Evolutionary conservation across 2,797 vertebrate species (phyloP), one percentile per base, ranked within the genome.

Genomic region (Gymnothorax reevesii): DNA sequence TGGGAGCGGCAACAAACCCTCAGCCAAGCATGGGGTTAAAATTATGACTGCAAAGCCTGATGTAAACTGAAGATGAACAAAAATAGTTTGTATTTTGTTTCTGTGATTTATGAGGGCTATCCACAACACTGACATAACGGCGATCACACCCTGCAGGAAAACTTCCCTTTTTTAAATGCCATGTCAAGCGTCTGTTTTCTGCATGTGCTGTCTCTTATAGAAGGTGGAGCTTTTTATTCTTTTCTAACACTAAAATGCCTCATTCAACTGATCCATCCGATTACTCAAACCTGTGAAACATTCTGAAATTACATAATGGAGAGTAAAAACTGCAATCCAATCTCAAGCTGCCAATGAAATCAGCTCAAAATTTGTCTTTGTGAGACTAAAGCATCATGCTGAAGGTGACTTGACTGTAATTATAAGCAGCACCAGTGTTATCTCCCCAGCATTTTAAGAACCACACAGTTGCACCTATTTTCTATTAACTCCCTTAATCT

Each of bases 41-140:
- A 42, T 42, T 64, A 49, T 69, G 42, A 71, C 13, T 49, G 52
- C 57, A 55, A 73, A 57, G 17, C 52, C 22, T 73, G 27, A 73
- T 20, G 52, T 64, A 52, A 71, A 8, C 83, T 59, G n/a, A 83
- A 33, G 55, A 62, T 22, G 42, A 25, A 73, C 69, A 73, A 73
- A 42, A 73, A 66, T 66, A 66, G 62, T 5, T n/a, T n/a, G 62
- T 66, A 66, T 66, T 66, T 66, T 66, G 62, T 66, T 66, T 66
- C 62, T 6, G 62, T 66, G 22, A 66, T 66, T 66, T 66, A 66
- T n/a, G 20, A 66, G 62, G 62, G 62, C n/a, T 66, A 20, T 20
- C 20, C 62, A n/a, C 62, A n/a, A 66, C 62, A n/a, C 62, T 66
- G 62, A 66, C 62, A 66, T 66, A 66, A 66, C 8, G 60, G 62